phyloP scores from a whole-genome alignment of 2,888 invertebrate genomes.

The Erebia ligea region DNA sequence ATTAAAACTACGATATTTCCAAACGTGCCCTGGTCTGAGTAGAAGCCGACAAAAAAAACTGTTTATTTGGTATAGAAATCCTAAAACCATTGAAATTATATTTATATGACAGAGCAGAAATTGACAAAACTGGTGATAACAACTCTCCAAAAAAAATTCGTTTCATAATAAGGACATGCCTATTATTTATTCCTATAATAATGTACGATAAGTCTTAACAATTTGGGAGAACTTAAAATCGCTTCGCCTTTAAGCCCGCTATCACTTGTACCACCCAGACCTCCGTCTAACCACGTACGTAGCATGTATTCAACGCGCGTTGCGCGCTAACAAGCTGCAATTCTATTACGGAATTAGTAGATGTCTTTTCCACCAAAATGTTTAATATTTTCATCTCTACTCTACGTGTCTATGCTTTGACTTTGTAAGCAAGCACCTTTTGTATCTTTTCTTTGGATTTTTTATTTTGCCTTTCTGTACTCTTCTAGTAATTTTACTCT shows the following conservation, averaged over 20 bases:
- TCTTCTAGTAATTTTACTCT: too few relatives aligned
- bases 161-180: too few relatives aligned
- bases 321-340: slow-evolving; percentile 73
- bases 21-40: too few relatives aligned
- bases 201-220: neutral
- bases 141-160: too few relatives aligned
- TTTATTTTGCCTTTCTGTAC: too few relatives aligned
- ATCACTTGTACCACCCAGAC: slow-evolving; percentile 42
- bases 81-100: too few relatives aligned
- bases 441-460: neutral
- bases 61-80: too few relatives aligned
- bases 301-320: slow-evolving; percentile 69
- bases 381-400: slow-evolving; percentile 51
- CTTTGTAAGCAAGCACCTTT: neutral
- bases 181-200: too few relatives aligned
- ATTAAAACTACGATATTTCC: too few relatives aligned
- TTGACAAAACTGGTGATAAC: too few relatives aligned
- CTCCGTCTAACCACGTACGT: slow-evolving; percentile 58
- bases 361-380: slow-evolving; percentile 59
- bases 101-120: too few relatives aligned
- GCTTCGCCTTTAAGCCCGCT: slow-evolving; percentile 48
- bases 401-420: slow-evolving; percentile 35
- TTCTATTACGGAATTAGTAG: slow-evolving; percentile 76
- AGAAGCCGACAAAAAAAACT: too few relatives aligned
- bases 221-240: slow-evolving; percentile 9